phyloP scores from a whole-genome alignment of 30 jellyfish, hydroid and myxozoan genomes.

The Phacellophora camtschatica region DNA sequence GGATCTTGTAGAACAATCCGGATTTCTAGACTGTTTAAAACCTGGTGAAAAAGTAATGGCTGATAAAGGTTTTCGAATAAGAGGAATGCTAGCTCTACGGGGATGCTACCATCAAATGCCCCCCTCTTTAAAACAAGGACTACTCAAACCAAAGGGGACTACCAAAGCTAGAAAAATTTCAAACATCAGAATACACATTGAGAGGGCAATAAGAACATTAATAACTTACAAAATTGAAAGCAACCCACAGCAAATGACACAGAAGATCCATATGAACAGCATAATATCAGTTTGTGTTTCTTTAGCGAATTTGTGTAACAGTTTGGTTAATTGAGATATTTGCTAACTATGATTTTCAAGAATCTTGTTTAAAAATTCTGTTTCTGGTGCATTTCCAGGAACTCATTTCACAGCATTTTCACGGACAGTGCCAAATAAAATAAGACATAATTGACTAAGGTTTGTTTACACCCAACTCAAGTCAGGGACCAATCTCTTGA shows the following conservation, averaged over 20 bases:
- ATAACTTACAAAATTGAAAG: conserved; percentile 2
- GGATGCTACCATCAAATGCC: conserved; percentile 3
- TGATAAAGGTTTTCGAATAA: conserved; percentile 33
- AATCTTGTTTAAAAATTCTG: background rate
- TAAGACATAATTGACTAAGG: too few relatives aligned
- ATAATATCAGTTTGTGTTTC: conserved; percentile 18
- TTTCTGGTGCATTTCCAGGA: too few relatives aligned
- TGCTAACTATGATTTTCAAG: background rate
- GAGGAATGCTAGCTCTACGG: conserved; percentile 32
- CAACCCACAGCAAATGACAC: conserved; percentile 3
- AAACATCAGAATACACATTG: conserved; percentile 26
- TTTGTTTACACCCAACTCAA: background rate
- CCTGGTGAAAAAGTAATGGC: conserved; percentile 45
- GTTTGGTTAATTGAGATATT: background rate
- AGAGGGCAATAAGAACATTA: conserved; percentile 43
- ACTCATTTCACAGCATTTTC: background rate
- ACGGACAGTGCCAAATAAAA: too few relatives aligned
- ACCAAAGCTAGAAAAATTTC: conserved; percentile 43
- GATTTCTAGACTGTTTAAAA: conserved; percentile 7
- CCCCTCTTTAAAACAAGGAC: conserved; percentile 18
- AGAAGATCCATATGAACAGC: conserved; percentile 5
- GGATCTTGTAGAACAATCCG: too few relatives aligned
- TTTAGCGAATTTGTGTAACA: conserved; percentile 9
- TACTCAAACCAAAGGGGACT: conserved; percentile 40
- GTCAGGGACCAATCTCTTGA: too few relatives aligned